phyloP scores from a whole-genome alignment of 1,140 invertebrate species.

The Maconellicoccus hirsutus region DNA sequence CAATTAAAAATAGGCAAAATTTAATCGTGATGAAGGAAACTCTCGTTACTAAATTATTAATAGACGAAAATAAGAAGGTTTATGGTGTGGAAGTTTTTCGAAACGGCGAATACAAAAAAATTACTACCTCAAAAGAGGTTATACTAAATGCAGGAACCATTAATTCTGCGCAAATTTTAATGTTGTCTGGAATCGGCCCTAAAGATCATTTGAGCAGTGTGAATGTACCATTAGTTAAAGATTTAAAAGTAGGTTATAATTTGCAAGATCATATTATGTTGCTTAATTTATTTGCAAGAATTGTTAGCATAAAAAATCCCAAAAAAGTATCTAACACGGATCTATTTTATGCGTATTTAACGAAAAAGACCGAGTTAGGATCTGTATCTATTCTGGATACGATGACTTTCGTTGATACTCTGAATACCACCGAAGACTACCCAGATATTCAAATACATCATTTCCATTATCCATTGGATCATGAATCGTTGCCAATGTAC shows the following conservation, averaged over 20 bases:
- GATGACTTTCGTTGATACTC: not conserved
- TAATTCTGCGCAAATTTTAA: conserved; percentile 47
- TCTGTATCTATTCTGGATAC: not conserved
- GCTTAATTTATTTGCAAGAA: not conserved
- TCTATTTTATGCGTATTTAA: not conserved
- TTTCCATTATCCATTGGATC: no score
- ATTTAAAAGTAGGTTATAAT: conserved; percentile 66
- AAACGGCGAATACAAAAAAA: conserved; percentile 32
- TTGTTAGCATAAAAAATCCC: not conserved
- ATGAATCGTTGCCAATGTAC: no score
- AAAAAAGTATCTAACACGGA: not conserved
- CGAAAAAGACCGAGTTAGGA: not conserved
- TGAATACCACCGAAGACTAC: not conserved
- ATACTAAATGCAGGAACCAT: conserved; percentile 47
- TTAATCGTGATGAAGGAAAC: conserved; percentile 26
- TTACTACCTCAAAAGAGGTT: conserved; percentile 44
- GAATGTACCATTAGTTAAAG: conserved; percentile 43
- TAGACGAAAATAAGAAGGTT: conserved; percentile 46
- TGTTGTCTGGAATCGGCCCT: conserved; percentile 56
- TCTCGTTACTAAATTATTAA: conserved; percentile 53
- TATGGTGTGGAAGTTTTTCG: conserved; percentile 49
- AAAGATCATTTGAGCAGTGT: conserved; percentile 39
- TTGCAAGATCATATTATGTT: conserved; percentile 53
- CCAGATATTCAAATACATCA: not conserved
- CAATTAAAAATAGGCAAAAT: not conserved